These are phyloP conservation scores for Listrodromus nycthemerus DNA, from an alignment of 2,888 invertebrate genomes.

Conservation along the genomic window DNA sequence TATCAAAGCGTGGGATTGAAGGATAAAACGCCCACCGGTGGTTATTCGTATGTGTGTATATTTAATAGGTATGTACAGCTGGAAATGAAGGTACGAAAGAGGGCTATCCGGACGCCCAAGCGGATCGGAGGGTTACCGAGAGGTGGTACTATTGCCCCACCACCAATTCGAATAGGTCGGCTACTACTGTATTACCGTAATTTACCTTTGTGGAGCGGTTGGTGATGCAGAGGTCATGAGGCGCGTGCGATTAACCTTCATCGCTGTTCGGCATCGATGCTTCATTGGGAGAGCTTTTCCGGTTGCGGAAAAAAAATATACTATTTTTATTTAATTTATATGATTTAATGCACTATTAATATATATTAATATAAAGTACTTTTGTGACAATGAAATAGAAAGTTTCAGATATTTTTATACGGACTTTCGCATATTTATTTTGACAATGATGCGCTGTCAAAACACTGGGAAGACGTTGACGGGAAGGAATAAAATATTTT, in stretches of 20 bases:
- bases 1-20: slow-evolving; percentile 12
- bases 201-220: slow-evolving; percentile 24
- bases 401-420: no score
- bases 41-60: slow-evolving; percentile 3
- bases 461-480: no score
- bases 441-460: no score
- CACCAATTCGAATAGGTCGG: slow-evolving; percentile 4
- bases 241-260: background rate
- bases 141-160: background rate
- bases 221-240: slow-evolving; percentile 23
- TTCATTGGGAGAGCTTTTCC: background rate
- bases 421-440: no score
- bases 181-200: slow-evolving; percentile 3
- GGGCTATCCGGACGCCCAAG: slow-evolving; percentile 1
- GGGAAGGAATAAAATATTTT: no score
- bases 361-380: no score
- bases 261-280: background rate
- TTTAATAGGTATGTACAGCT: background rate
- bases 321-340: no score
- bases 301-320: background rate
- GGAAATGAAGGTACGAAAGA: background rate
- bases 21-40: background rate
- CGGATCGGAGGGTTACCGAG: background rate
- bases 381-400: no score
- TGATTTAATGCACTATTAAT: no score